Evolutionary conservation across 2,797 vertebrate genomes (phyloP).

Genomic region (Glossophaga mutica): DNA sequence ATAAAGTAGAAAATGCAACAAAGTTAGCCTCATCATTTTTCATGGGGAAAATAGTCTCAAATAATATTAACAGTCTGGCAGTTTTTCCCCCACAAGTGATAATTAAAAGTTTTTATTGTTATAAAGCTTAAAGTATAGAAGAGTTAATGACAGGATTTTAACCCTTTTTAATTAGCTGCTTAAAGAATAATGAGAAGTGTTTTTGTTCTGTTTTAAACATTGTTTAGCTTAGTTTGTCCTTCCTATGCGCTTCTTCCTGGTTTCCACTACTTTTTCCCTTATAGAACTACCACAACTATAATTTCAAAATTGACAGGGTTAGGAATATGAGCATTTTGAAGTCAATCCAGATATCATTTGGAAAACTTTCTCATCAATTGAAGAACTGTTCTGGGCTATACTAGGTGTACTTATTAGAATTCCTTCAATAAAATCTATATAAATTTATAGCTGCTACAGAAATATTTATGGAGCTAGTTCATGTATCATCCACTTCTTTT

Average conservation of each 20-base stretch:
- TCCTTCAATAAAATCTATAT: background rate
- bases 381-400: background rate
- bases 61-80: background rate
- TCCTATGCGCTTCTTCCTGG: background rate
- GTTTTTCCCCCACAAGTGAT: background rate
- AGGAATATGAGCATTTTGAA: background rate
- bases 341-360: background rate
- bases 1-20: background rate
- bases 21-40: background rate
- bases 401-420: conserved; percentile 24
- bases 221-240: background rate
- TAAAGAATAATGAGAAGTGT: background rate
- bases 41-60: background rate
- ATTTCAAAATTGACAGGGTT: background rate
- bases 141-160: background rate
- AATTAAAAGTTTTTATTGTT: background rate
- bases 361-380: background rate
- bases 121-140: background rate
- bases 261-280: background rate
- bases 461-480: background rate
- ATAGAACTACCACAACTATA: background rate
- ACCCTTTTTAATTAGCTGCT: background rate
- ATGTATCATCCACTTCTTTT: background rate
- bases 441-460: background rate
- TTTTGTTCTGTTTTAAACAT: background rate